phyloP scores from a whole-genome alignment of 2,888 invertebrate genomes.

The Phyllotreta cruciferae region DNA sequence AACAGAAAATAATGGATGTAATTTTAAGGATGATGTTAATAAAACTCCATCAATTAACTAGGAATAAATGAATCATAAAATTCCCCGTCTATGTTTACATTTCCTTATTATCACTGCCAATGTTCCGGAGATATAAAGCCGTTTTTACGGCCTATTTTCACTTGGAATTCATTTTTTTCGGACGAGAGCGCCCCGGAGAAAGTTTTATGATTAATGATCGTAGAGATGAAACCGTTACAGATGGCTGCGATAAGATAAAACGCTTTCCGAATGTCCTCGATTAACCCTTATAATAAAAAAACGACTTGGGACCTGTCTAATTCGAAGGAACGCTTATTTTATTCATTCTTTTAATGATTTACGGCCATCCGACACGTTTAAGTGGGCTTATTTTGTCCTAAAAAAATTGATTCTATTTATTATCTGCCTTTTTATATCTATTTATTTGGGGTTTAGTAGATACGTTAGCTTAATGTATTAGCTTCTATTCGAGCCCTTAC shows the following conservation, averaged over 20 bases:
- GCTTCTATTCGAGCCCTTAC: constrained; percentile 3
- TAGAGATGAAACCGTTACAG: constrained; percentile 30
- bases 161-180: constrained; percentile 35
- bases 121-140: constrained; percentile 19
- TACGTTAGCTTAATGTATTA: no score
- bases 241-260: constrained; percentile 33
- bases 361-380: constrained; percentile 1
- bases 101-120: constrained; percentile 19
- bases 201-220: constrained; percentile 33
- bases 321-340: constrained; percentile 12
- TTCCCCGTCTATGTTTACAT: constrained; percentile 1
- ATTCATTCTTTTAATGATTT: constrained; percentile 20
- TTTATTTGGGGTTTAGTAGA: no score
- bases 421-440: no score
- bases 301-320: constrained; percentile 4
- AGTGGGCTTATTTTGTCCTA: not conserved
- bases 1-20: no score
- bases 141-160: constrained; percentile 34
- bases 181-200: constrained; percentile 23
- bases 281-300: constrained; percentile 26
- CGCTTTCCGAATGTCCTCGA: constrained; percentile 30
- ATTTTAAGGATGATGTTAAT: no score
- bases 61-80: constrained; percentile 3
- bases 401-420: no score
- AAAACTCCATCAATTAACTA: not conserved